phyloP scores from a whole-genome alignment of 2,113 vertebrate species.

The Chiloscyllium plagiosum region DNA sequence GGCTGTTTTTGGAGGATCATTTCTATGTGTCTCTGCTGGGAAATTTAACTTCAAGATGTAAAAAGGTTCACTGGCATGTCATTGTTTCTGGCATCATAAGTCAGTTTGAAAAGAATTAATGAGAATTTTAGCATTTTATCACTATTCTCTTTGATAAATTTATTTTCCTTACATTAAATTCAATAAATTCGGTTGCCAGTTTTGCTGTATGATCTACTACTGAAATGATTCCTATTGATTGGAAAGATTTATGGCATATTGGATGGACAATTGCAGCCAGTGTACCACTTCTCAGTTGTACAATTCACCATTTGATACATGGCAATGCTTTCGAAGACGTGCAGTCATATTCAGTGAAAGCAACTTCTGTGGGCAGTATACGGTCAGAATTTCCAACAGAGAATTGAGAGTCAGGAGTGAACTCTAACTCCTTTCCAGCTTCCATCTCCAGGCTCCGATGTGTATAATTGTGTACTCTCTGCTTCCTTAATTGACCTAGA shows the following conservation, averaged over 20 bases:
- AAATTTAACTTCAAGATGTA: background rate
- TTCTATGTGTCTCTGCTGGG: background rate
- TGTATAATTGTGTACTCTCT: no score
- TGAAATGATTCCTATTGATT: background rate
- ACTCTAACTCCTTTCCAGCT: no score
- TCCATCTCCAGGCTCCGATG: no score
- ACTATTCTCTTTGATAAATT: background rate
- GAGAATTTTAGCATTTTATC: background rate
- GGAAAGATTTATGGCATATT: background rate
- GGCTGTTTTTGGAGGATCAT: no score
- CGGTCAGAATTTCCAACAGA: no score
- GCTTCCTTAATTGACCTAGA: no score
- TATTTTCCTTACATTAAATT: background rate
- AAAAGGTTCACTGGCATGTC: background rate
- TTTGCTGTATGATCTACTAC: background rate
- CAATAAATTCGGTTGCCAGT: background rate
- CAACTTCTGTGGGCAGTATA: background rate
- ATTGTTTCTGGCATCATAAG: background rate
- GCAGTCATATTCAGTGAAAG: background rate
- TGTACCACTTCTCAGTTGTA: background rate
- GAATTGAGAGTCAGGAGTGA: no score
- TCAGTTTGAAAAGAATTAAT: background rate
- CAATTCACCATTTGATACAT: background rate
- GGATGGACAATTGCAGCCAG: background rate
- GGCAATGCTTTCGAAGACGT: background rate